These are phyloP conservation scores for Scaptomyza parva DNA, from an alignment of 2,888 invertebrate species.

Conservation along the genomic window DNA sequence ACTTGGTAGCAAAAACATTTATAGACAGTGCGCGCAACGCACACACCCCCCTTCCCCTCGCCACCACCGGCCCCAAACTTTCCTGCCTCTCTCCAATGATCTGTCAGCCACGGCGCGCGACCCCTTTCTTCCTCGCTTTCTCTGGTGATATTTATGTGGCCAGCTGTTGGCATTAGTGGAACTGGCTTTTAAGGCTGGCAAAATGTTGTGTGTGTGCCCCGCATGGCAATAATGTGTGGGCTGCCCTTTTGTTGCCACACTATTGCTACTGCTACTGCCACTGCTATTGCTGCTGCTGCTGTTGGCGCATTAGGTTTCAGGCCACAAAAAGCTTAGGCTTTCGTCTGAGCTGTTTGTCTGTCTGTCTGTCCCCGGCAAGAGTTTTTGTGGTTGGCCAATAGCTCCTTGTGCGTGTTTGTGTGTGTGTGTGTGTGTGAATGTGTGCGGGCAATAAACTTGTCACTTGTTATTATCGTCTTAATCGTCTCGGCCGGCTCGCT, in stretches of 20 bases:
- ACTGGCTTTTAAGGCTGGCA: conserved; percentile 73
- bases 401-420: conserved; percentile 37
- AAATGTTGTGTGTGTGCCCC: conserved; percentile 57
- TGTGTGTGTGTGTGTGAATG: conserved; percentile 44
- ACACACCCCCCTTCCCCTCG: background rate
- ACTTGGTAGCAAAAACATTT: conserved; percentile 67
- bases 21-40: conserved; percentile 40
- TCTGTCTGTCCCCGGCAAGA: conserved; percentile 52
- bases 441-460: conserved; percentile 80
- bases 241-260: conserved; percentile 37
- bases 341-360: conserved; percentile 44
- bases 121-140: background rate
- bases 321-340: conserved; percentile 77
- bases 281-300: conserved; percentile 16
- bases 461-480: conserved; percentile 83
- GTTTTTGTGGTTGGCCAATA: conserved; percentile 64
- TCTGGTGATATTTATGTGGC: conserved; percentile 73
- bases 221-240: conserved; percentile 67
- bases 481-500: conserved; percentile 65
- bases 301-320: conserved; percentile 73
- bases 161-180: conserved; percentile 80
- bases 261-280: conserved; percentile 24
- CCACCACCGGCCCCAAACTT: background rate
- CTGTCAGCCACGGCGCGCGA: conserved; percentile 13
- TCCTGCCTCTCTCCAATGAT: conserved; percentile 23